Conservation (phyloP, 2,113 vertebrate genomes). For the Hiodon alosoides region DNA sequence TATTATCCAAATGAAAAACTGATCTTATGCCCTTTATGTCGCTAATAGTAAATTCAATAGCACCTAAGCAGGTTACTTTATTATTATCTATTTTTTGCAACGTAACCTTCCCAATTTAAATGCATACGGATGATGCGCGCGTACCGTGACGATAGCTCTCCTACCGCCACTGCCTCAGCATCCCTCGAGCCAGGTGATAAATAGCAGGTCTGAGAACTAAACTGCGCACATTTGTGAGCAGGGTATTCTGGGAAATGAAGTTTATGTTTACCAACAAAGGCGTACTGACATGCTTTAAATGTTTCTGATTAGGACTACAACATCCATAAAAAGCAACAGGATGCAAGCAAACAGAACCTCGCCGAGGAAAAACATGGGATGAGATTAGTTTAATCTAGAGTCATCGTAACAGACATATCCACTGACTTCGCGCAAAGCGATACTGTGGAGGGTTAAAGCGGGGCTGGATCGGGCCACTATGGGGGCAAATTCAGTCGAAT, state of each 20-base stretch:
- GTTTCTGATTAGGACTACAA: conserved; percentile 31
- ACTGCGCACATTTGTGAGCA: conserved; percentile 6
- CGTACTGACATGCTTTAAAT: background rate
- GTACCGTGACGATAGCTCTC: conserved; percentile 33
- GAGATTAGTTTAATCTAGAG: background rate
- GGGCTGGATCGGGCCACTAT: too few relatives aligned
- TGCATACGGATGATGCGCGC: conserved; percentile 43
- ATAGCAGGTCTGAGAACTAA: conserved; percentile 26
- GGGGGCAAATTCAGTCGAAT: too few relatives aligned
- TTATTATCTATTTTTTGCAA: background rate
- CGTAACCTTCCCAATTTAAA: background rate
- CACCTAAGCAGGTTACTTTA: background rate
- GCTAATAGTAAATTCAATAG: background rate
- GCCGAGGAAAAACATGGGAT: background rate
- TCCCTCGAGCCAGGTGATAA: conserved; percentile 31
- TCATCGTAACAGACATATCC: background rate
- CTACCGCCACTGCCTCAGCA: conserved; percentile 44
- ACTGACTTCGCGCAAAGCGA: too few relatives aligned
- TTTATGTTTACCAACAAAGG: conserved; percentile 5
- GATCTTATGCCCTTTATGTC: background rate
- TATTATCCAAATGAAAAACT: background rate
- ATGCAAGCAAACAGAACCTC: conserved; percentile 21
- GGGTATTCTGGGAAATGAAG: conserved; percentile 42
- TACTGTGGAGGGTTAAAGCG: too few relatives aligned
- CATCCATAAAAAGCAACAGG: background rate